Evolutionary conservation across 2,113 vertebrate genomes (phyloP), one percentile per base, ranked within the genome.

Genomic region (Onychorhynchus coronatus): DNA sequence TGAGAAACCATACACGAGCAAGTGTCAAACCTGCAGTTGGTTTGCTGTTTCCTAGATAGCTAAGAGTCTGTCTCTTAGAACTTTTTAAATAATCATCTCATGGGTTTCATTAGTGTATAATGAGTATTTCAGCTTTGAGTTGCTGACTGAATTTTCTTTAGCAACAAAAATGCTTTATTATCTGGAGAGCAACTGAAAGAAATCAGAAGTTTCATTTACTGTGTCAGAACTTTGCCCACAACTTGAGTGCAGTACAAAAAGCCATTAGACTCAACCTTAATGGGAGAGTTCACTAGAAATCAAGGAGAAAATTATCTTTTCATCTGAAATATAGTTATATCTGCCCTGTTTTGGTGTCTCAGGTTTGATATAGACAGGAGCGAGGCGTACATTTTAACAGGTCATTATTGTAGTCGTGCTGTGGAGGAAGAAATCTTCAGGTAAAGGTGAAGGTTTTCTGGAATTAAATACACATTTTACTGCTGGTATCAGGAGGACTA

Each of bases 21-120:
- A 88, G 67, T 88, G 59, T 88, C 63, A 91, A 55, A 74, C 12
- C 37, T 85, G 59, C 14, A n/a, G 9, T 11, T 6, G 3, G 35
- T 90, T 90, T 90, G 30, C 33, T 79, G 21, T 87, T 94, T 95
- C 84, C 58, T 81, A 56, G 52, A 81, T 84, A 93, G 95, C 74
- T 65, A 25, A 31, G 65, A 63, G 47, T 59, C 46, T 91, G 61
- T 27, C 53, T 91, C 78, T 75, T 67, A 86, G 12, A 62, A 53
- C 33, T 41, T 75, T 56, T 35, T 61, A 47, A 87, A 88, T 56
- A 78, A 75, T 85, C 2, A 61, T 63, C 31, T 68, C 2, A 0
- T 77, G n/a, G 31, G 11, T 74, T 94, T 91, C 72, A 65, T 85
- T 85, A 37, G 50, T 10, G 1, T 44, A 28, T 66, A 70, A 79